A percentile compares a stretch with the other conserved stretches of the same genome.
Evolutionary conservation across 2,888 invertebrate genomes (phyloP).

Genomic region (Amblyteles armatorius): DNA sequence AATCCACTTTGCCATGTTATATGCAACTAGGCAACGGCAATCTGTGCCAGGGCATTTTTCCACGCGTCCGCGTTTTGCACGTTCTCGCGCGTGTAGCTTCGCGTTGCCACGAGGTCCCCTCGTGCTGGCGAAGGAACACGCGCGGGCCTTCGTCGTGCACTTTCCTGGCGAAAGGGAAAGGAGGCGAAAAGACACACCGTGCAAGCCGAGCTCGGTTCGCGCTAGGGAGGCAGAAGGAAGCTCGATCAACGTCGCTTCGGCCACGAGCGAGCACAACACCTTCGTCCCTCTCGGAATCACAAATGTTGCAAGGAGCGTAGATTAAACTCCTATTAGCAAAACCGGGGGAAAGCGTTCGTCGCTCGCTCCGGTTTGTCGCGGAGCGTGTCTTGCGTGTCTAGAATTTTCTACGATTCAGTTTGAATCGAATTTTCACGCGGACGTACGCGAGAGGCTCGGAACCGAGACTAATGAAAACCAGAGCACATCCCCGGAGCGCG

Average conservation of each 20-base stretch:
- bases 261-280: not conserved
- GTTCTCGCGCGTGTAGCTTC: slow-evolving; percentile 27
- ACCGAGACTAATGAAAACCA: slow-evolving; percentile 25
- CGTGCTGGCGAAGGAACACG: slow-evolving; percentile 61
- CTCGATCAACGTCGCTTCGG: slow-evolving; percentile 30
- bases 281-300: slow-evolving; percentile 14
- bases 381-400: slow-evolving; percentile 58
- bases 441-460: slow-evolving; percentile 2
- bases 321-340: slow-evolving; percentile 30
- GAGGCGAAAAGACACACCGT: slow-evolving; percentile 40
- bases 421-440: slow-evolving; percentile 62
- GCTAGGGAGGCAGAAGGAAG: slow-evolving; percentile 42
- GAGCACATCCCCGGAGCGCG: slow-evolving; percentile 9
- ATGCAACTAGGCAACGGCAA: not conserved
- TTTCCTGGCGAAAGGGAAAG: slow-evolving; percentile 70
- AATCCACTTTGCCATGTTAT: not conserved
- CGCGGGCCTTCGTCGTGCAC: slow-evolving; percentile 64
- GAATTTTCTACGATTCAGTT: slow-evolving; percentile 64
- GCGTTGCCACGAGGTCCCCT: slow-evolving; percentile 32
- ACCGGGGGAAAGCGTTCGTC: slow-evolving; percentile 66
- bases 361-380: slow-evolving; percentile 13
- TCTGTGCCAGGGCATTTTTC: slow-evolving; percentile 42
- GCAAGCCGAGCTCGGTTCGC: slow-evolving; percentile 23
- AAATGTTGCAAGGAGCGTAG: slow-evolving; percentile 21
- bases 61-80: slow-evolving; percentile 41